Percentiles rank a stretch among this genome's conserved stretches.
These are phyloP conservation scores for Apistogramma diplotaenia DNA, from an alignment of 2,113 vertebrate genomes.

Conservation along the genomic window DNA sequence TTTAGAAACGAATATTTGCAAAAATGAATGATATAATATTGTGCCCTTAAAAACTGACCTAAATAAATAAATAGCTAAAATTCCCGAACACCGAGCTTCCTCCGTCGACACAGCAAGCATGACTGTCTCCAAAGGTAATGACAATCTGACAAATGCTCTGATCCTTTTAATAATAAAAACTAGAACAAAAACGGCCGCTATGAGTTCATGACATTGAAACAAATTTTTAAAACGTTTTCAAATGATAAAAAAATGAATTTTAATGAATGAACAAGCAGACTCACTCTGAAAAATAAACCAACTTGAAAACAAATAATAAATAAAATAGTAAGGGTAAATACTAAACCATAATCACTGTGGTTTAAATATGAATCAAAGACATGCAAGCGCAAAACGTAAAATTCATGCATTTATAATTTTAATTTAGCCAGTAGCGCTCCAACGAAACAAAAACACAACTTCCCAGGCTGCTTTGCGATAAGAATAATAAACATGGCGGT, in stretches of 20 bases:
- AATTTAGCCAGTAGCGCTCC: neutral
- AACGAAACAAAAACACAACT: slow-evolving; percentile 12
- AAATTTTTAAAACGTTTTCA: neutral
- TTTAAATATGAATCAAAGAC: neutral
- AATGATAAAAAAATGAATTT: neutral
- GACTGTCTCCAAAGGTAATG: neutral
- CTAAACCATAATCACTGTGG: neutral
- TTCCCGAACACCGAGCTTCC: no score
- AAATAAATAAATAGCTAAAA: neutral
- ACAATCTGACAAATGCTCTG: no score
- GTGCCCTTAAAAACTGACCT: neutral
- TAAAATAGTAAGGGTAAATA: neutral
- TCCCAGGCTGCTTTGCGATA: slow-evolving; percentile 48
- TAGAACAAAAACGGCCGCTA: neutral
- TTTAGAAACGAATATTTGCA: neutral
- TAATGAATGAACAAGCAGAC: neutral
- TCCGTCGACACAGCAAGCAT: neutral
- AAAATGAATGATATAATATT: neutral
- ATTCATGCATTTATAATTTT: neutral
- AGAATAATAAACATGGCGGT: slow-evolving; percentile 69
- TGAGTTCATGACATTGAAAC: neutral
- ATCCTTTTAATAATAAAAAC: neutral
- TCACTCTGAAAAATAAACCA: neutral
- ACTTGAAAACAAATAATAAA: neutral
- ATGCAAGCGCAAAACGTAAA: neutral